Percentiles rank a stretch among this genome's conserved stretches.
Conservation (phyloP, 2,797 vertebrate genomes). For the Rousettus madagascariensis region DNA sequence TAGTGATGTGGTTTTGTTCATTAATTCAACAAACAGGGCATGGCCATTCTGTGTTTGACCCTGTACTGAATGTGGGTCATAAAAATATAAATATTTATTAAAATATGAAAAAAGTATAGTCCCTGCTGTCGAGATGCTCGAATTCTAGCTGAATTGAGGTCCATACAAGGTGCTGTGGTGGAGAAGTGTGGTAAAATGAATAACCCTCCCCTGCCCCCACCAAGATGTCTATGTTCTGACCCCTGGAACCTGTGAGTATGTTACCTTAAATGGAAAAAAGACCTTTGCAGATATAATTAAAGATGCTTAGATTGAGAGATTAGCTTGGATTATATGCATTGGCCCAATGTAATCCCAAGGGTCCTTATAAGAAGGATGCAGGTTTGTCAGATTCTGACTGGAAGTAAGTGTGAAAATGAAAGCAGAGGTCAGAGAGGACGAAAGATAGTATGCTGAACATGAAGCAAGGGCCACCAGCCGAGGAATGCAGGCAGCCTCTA, state of each 20-base stretch:
- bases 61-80: not conserved
- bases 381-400: not conserved
- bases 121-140: not conserved
- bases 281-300: not conserved
- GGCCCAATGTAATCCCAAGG: not conserved
- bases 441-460: not conserved
- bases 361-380: not conserved
- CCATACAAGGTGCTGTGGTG: not conserved
- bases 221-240: not conserved
- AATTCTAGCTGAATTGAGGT: not conserved
- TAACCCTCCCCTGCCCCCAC: not conserved
- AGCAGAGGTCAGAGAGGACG: not conserved
- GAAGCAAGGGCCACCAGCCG: not conserved
- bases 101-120: not conserved
- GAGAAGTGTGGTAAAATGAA: not conserved
- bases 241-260: not conserved
- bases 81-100: not conserved
- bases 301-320: not conserved
- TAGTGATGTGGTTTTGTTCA: not conserved
- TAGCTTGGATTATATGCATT: not conserved
- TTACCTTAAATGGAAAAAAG: not conserved
- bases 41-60: not conserved
- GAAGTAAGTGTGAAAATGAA: not conserved
- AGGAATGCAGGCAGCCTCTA: not conserved
- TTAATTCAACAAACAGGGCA: not conserved